Base-by-base conservation (phyloP, 2,797 vertebrate species). In the Odontamblyopus rebecca region DNA sequence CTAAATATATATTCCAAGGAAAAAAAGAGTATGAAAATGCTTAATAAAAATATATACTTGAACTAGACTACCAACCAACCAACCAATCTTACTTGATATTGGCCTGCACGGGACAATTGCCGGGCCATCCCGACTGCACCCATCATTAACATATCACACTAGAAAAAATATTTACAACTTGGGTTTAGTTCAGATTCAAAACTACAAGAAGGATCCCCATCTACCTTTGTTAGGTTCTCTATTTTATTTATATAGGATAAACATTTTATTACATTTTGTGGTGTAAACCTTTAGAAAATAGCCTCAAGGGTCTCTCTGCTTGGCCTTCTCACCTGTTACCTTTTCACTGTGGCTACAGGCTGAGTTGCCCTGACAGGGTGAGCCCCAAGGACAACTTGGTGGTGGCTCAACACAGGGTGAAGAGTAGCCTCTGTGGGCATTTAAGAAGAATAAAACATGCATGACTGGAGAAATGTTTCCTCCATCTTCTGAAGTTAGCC, bases 361-460 rank as follows among this genome's bases (percentile, higher is more conserved):
- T 90, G 75, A 91, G 75, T 77, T 48, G 62, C 76, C 48, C 29
- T 87, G 91, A 91, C 90, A 91, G 89, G 75, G 57, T 81, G 77
- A 85, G 84, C 88, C 85, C 80, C 32, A 23, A 64, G 79, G 79
- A 84, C 13, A 54, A 73, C 60, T 76, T 79, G 86, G 83, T 84
- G 81, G 86, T 68, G 83, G 78, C 71, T 67, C 26, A 18, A 75
- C 77, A 73, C 56, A 77, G 66, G 69, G 69, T 72, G 62, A 54
- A 65, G 64, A 54, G 11, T 7, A 81, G 75, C 32, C 79, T 56
- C 71, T 72, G 68, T 32, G 72, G 80, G 80, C 66, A 61, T 68
- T 72, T 44, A 61, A 84, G 72, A 70, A 60, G 73, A 82, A 71
- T 85, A 59, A 71, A 29, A 35, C 78, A 87, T 12, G 85, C 86